Percentiles rank a stretch among this genome's conserved stretches.
Evolutionary conservation across 2,888 invertebrate species (phyloP).

Genomic region (Pomacea canaliculata): DNA sequence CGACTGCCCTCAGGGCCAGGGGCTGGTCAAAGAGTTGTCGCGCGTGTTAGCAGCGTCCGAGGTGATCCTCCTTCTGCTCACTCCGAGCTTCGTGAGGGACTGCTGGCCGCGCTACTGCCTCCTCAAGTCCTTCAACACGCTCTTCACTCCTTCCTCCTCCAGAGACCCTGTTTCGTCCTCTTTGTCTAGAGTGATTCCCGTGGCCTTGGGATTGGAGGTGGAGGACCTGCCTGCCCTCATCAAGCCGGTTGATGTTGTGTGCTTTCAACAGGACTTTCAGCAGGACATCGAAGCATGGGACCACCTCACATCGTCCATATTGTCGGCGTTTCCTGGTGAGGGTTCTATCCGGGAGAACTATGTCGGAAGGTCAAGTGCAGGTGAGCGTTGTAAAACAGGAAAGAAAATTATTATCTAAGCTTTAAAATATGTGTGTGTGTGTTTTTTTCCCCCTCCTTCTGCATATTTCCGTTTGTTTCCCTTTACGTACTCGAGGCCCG

Average conservation of each 20-base stretch:
- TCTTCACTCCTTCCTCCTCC: neutral
- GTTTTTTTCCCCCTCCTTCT: neutral
- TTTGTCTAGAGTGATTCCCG: slow-evolving; percentile 14
- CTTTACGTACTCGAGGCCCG: too few species aligned
- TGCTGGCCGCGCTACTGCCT: slow-evolving; percentile 33
- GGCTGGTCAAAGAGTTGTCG: slow-evolving; percentile 26
- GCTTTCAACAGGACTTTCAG: slow-evolving; percentile 27
- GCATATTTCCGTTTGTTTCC: too few species aligned
- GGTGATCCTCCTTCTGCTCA: slow-evolving; percentile 33
- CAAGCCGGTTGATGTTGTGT: slow-evolving; percentile 12
- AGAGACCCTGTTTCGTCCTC: neutral
- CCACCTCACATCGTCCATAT: slow-evolving; percentile 11
- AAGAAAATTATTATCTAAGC: neutral
- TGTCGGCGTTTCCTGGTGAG: neutral
- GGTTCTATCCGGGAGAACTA: neutral
- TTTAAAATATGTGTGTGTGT: neutral
- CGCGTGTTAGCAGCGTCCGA: slow-evolving; percentile 30
- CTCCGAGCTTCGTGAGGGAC: slow-evolving; percentile 32
- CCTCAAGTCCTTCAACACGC: slow-evolving; percentile 21
- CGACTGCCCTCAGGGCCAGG: slow-evolving; percentile 23
- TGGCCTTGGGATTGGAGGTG: slow-evolving; percentile 26
- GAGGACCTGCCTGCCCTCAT: slow-evolving; percentile 22
- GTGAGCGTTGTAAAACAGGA: neutral
- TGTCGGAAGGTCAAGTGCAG: neutral
- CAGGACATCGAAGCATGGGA: slow-evolving; percentile 24